phyloP scores from a whole-genome alignment of 2,888 invertebrate genomes.

The Acleris emargana region DNA sequence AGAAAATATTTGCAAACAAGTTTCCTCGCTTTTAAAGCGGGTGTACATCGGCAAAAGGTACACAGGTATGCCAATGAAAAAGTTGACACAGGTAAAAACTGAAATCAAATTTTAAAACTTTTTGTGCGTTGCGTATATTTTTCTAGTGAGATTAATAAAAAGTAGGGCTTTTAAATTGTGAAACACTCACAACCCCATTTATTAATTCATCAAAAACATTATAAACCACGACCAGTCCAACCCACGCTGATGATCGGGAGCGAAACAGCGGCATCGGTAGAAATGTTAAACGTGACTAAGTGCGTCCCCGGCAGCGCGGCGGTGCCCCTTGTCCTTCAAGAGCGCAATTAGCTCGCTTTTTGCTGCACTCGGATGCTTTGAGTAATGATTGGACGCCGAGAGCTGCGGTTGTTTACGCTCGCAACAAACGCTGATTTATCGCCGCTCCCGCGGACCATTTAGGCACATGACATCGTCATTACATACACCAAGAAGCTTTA shows the following conservation, averaged over 20 bases:
- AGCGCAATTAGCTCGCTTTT: constrained; percentile 80
- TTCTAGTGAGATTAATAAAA: too few species aligned
- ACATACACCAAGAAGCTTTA: constrained; percentile 31
- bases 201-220: too few species aligned
- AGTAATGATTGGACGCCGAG: constrained; percentile 74
- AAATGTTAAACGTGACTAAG: constrained; percentile 80
- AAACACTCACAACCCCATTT: too few species aligned
- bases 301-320: constrained; percentile 71
- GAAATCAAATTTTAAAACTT: constrained; percentile 37
- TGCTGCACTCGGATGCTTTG: constrained; percentile 76
- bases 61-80: constrained; percentile 52
- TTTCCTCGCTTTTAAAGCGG: constrained; percentile 54
- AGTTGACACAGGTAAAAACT: constrained; percentile 41
- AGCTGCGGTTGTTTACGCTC: constrained; percentile 72
- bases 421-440: constrained; percentile 76
- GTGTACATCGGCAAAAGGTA: constrained; percentile 51
- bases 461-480: constrained; percentile 57
- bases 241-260: constrained; percentile 27
- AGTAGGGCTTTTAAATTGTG: too few species aligned
- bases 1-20: constrained; percentile 65
- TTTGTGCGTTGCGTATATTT: too few species aligned
- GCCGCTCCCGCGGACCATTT: constrained; percentile 51
- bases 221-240: constrained; percentile 4
- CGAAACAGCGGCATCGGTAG: constrained; percentile 63
- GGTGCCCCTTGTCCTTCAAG: constrained; percentile 79